Base-by-base conservation (phyloP, 2,888 invertebrate genomes). In the Meganola albula region DNA sequence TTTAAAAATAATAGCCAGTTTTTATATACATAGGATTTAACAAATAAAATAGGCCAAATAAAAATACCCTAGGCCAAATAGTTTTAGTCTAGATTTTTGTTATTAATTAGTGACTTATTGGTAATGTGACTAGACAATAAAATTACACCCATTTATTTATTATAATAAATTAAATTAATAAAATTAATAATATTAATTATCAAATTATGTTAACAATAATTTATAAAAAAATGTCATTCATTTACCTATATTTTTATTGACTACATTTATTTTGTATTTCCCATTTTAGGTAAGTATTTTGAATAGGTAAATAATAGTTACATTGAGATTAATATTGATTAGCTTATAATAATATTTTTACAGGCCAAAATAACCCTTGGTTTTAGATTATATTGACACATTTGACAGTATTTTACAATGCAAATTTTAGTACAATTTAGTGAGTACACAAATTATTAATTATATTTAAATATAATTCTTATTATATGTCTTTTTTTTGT, bases 361-460 rank as follows among this genome's bases (percentile, higher is more conserved):
- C 49, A 70, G 79, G 78, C 78, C 80, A 76, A 58, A 43, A 66
- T 55, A 49, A 75, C 78, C 80, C 79, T 59, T 56, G 48, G 51
- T 55, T 60, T 52, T 79, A 76, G 75, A 35, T 45, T 62, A 61
- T 62, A 59, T 55, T 53, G 40, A 13, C 8, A 21, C n/a, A 12
- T 12, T 8, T 25, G 6, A 13, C 12, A 14, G 6, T 20, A 21
- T 12, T 14, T 13, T 4, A 14, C 9, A 27, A 4, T 10, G 16
- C 16, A 16, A 5, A 16, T 5, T 27, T 35, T 30, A 24, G 25
- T 25, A 12, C 13, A 25, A 31, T 32, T 27, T 32, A 11, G 23
- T 23, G n/a, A n/a, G n/a, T n/a, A n/a, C 3, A 18, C 9, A 12
- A 8, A 24, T 12, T 20, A 21, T 11, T 16, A 4, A 14, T 27